Evolutionary conservation across 2,888 invertebrate genomes (phyloP).

Genomic region (Orchesella flavescens): DNA sequence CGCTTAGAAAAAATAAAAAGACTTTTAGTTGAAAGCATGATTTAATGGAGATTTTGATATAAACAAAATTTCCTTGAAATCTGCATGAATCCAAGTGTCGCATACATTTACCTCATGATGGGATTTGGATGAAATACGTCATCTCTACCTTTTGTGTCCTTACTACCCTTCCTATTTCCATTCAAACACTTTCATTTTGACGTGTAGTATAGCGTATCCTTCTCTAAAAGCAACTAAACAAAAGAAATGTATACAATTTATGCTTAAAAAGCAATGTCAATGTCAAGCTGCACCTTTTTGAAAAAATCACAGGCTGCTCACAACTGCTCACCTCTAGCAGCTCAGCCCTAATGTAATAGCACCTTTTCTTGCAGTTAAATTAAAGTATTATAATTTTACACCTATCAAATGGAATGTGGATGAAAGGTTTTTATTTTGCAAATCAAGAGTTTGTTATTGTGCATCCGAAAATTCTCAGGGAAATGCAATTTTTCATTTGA

Average conservation of each 20-base stretch:
- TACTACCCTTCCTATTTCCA: too few relatives aligned
- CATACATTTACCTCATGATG: too few relatives aligned
- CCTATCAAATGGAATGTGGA: constrained; percentile 11
- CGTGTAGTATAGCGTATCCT: too few relatives aligned
- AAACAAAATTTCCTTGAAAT: too few relatives aligned
- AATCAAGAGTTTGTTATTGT: neutral
- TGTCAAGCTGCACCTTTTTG: constrained; percentile 11
- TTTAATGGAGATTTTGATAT: too few relatives aligned
- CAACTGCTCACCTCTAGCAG: neutral
- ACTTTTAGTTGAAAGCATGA: too few relatives aligned
- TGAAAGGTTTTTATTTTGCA: neutral
- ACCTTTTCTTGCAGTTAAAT: constrained; percentile 13
- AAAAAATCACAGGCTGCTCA: constrained; percentile 34
- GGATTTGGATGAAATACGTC: too few relatives aligned
- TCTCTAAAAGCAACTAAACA: too few relatives aligned
- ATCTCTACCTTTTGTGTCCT: too few relatives aligned
- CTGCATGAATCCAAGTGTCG: too few relatives aligned
- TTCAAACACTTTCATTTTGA: too few relatives aligned
- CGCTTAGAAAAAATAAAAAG: too few relatives aligned
- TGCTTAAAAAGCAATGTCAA: neutral
- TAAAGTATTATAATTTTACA: constrained; percentile 37
- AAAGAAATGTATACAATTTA: constrained; percentile 5
- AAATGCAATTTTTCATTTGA: constrained; percentile 45
- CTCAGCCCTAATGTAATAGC: constrained; percentile 24
- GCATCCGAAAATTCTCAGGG: constrained; percentile 30